Evolutionary conservation across 2,888 invertebrate genomes (phyloP).

Genomic region (Dryobota labecula): DNA sequence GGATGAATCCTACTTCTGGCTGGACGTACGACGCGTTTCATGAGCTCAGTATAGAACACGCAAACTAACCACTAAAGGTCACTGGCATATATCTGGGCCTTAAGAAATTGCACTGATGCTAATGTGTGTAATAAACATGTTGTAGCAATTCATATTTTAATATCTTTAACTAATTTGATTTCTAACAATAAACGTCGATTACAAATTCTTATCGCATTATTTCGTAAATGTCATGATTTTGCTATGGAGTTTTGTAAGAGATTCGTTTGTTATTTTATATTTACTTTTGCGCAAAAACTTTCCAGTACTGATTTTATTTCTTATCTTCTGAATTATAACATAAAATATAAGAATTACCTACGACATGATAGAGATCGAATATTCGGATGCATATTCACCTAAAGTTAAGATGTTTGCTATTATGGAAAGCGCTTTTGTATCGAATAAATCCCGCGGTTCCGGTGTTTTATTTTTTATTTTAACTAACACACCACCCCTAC

Average conservation of each 20-base stretch:
- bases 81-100: no score
- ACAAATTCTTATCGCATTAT: constrained; percentile 43
- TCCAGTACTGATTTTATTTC: background rate
- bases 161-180: constrained; percentile 48
- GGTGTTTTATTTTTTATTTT: no score
- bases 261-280: background rate
- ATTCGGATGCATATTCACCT: no score
- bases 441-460: no score
- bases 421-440: no score
- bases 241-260: constrained; percentile 29
- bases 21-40: no score
- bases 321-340: background rate
- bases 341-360: background rate
- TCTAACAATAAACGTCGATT: constrained; percentile 25
- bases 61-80: no score
- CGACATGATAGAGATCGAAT: no score
- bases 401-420: no score
- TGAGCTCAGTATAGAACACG: no score
- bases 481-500: no score
- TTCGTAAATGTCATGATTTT: constrained; percentile 45
- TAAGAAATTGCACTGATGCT: background rate
- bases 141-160: constrained; percentile 23
- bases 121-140: constrained; percentile 8
- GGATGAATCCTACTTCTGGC: no score
- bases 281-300: background rate